Evolutionary conservation across 37 sponge, comb jelly and placozoan genomes (phyloP).

Genomic region (Ephydatia muelleri): DNA sequence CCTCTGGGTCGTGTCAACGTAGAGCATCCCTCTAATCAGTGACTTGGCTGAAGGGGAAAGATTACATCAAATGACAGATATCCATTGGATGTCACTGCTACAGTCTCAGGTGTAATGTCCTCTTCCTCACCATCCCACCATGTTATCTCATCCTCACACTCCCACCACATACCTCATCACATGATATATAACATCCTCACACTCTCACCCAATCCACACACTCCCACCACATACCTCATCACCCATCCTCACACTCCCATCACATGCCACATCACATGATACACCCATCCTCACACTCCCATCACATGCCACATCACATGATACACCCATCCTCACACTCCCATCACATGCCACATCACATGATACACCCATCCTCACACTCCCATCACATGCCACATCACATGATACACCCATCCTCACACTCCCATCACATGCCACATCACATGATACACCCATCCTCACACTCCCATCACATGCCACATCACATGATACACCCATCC

Average conservation of each 20-base stretch:
- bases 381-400: too few relatives aligned
- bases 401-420: too few relatives aligned
- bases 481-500: too few relatives aligned
- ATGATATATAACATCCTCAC: background rate
- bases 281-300: too few relatives aligned
- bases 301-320: too few relatives aligned
- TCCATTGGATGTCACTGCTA: background rate
- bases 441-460: too few relatives aligned
- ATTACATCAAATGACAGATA: background rate
- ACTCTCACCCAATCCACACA: background rate
- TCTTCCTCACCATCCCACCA: background rate
- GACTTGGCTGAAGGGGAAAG: conserved; percentile 66
- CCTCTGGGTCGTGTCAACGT: conserved; percentile 75
- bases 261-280: background rate
- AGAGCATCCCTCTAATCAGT: conserved; percentile 81
- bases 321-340: too few relatives aligned
- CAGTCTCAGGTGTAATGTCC: background rate
- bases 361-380: too few relatives aligned
- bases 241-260: background rate
- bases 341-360: too few relatives aligned
- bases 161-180: background rate
- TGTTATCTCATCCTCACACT: background rate
- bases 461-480: too few relatives aligned
- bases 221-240: background rate
- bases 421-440: too few relatives aligned